A percentile compares a stretch with the other conserved stretches of the same genome.
Conservation (phyloP, 2,888 invertebrate genomes). For the Lithophane semibrunnea region DNA sequence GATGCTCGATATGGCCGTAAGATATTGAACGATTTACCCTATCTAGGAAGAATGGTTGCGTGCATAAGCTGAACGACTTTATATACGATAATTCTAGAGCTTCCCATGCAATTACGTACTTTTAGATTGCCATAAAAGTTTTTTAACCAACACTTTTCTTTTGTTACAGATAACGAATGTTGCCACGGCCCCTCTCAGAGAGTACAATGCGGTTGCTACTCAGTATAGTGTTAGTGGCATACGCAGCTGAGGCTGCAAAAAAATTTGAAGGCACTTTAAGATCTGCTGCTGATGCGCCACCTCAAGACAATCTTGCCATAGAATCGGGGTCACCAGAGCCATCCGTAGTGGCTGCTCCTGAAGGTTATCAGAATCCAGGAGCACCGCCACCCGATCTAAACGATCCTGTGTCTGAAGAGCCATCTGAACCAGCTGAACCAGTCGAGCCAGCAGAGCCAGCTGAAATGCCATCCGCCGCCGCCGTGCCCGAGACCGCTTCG, state of each 20-base stretch:
- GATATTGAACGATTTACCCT: constrained; percentile 72
- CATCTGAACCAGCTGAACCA: constrained; percentile 56
- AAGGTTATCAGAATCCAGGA: constrained; percentile 85
- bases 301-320: constrained; percentile 87
- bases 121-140: constrained; percentile 76
- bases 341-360: constrained; percentile 85
- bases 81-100: constrained; percentile 73
- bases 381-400: constrained; percentile 77
- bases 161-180: constrained; percentile 89
- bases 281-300: constrained; percentile 87
- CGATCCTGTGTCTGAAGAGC: constrained; percentile 70
- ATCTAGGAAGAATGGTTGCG: constrained; percentile 74
- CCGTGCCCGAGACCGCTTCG: constrained; percentile 86
- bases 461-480: constrained; percentile 71
- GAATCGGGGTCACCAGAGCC: constrained; percentile 87
- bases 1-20: constrained; percentile 70
- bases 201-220: constrained; percentile 87
- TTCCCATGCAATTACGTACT: constrained; percentile 79
- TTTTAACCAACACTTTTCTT: constrained; percentile 80
- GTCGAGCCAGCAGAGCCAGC: constrained; percentile 61
- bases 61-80: constrained; percentile 75
- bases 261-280: constrained; percentile 87
- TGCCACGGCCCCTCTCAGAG: constrained; percentile 84
- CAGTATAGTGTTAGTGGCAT: constrained; percentile 86
- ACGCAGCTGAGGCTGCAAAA: constrained; percentile 86